Evolutionary conservation across 2,797 vertebrate genomes (phyloP).

Genomic region (Botia almorhae): DNA sequence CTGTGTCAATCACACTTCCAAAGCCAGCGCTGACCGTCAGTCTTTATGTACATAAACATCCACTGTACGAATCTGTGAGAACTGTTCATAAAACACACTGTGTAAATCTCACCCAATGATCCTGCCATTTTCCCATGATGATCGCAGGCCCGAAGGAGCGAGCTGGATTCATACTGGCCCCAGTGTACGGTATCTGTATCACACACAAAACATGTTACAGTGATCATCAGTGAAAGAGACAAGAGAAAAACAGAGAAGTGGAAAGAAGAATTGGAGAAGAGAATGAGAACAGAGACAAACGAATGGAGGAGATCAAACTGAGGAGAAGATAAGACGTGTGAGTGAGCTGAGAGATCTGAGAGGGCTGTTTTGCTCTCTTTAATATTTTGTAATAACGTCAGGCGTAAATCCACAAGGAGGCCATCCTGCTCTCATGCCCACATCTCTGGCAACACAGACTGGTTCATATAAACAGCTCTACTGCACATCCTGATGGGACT

Average conservation of each 20-base stretch:
- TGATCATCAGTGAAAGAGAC: not conserved
- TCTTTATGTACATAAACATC: constrained; percentile 4
- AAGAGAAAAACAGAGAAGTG: too few relatives aligned
- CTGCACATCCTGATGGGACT: constrained; percentile 23
- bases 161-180: constrained; percentile 90
- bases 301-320: not conserved
- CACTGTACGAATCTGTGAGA: not conserved
- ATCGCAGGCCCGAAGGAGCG: constrained; percentile 89
- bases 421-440: constrained; percentile 38
- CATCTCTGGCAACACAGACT: constrained; percentile 54
- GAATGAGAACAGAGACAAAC: too few relatives aligned
- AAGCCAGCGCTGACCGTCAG: constrained; percentile 8
- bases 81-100: not conserved
- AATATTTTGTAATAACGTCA: constrained; percentile 21
- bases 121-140: constrained; percentile 86
- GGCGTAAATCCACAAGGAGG: constrained; percentile 22
- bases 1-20: not conserved
- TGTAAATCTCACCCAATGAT: constrained; percentile 82
- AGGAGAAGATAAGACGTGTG: not conserved
- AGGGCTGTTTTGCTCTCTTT: not conserved
- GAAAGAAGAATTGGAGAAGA: too few relatives aligned
- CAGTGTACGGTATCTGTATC: constrained; percentile 85
- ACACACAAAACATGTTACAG: not conserved
- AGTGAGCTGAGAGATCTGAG: not conserved
- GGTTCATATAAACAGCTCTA: constrained; percentile 36